Base-by-base conservation (phyloP, 2,888 invertebrate genomes). In the Pseudolycoriella hygida region DNA sequence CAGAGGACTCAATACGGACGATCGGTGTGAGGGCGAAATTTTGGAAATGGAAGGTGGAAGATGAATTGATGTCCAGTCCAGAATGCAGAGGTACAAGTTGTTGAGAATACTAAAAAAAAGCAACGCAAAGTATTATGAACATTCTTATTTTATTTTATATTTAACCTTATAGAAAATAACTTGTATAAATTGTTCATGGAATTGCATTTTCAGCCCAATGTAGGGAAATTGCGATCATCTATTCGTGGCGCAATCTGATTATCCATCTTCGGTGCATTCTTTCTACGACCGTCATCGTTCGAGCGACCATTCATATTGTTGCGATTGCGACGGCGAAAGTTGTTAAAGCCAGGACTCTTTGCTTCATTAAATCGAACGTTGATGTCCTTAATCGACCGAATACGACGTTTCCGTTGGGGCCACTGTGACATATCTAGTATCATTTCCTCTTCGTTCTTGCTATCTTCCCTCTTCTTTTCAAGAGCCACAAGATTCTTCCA, bases 401-500 rank as follows among this genome's bases (percentile, higher is more conserved):
- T 81, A 48, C 87, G 76, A 19, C 87, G 87, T 53, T 83, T 86
- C 55, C 86, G 82, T 67, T 87, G 86, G 50, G 84, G 85, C 61
- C 81, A 85, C 59, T 85, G 81, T 1, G 78, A 74, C 46, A 76
- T 73, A 54, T 84, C 84, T 55, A 77, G 82, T 53, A 77, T 76
- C 48, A 74, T 61, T 56, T 80, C 80, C 17, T 78, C 78, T 42
- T 80, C 80, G 12, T 71, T 74, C 42, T 79, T 80, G 12, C 76
- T 75, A 14, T 76, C 77, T 45, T 74, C 72, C 50, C 77, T 82
- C 60, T 80, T 81, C 61, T 74, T 77, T 63, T 80, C 80, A 48
- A 88, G 70, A 57, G 78, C 74, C 54, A 83, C 80, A 77, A 87
- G 82, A 59, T 84, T 88, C 68, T 90, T 92, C 92, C 92, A 93